phyloP scores from a whole-genome alignment of 2,113 vertebrate genomes.

The Aramus guarauna region DNA sequence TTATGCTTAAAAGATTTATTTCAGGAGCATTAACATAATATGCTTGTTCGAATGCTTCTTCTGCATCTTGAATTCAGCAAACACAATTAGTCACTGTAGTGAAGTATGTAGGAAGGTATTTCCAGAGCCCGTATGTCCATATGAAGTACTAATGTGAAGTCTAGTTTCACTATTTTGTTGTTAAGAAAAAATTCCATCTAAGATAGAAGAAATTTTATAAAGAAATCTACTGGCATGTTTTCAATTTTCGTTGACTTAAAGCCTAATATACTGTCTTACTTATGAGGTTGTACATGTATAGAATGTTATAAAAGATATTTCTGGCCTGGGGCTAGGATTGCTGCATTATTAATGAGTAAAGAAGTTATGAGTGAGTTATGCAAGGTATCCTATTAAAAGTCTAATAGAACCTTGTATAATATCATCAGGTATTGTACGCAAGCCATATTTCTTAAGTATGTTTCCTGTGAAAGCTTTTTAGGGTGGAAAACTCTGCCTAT shows the following conservation, averaged over 20 bases:
- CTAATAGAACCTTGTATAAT: neutral
- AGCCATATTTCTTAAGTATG: neutral
- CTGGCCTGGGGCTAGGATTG: neutral
- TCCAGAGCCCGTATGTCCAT: neutral
- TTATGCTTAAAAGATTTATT: neutral
- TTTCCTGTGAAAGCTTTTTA: neutral
- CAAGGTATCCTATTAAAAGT: neutral
- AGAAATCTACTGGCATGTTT: neutral
- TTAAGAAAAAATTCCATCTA: neutral
- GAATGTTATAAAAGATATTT: neutral
- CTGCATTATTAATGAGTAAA: neutral
- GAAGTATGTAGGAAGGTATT: neutral
- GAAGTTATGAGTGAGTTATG: neutral
- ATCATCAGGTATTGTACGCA: neutral
- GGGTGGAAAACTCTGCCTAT: neutral
- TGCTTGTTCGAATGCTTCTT: neutral
- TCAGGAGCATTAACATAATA: neutral
- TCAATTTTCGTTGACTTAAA: neutral
- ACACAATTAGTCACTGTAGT: neutral
- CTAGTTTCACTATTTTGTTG: neutral
- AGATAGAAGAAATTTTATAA: neutral
- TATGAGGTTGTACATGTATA: neutral
- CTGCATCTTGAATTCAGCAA: neutral
- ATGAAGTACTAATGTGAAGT: neutral
- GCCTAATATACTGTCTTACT: neutral